Conservation (phyloP, 2,113 vertebrate species). For the Cyanistes caeruleus region DNA sequence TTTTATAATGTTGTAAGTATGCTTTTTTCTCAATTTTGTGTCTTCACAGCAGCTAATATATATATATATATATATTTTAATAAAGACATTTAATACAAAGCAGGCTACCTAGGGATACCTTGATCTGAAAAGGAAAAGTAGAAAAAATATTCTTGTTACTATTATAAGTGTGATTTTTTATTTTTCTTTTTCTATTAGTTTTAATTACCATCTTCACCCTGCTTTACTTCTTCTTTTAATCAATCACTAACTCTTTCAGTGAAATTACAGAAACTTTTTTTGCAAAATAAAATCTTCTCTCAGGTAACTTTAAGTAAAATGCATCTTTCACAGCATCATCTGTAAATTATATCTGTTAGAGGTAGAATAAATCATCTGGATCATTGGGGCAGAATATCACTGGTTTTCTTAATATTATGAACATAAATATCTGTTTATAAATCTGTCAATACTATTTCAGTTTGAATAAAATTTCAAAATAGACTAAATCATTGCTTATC, state of each 20-base stretch:
- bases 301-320: not conserved
- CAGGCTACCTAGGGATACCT: not conserved
- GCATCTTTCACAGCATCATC: not conserved
- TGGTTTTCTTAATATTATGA: not conserved
- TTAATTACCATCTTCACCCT: not conserved
- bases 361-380: not conserved
- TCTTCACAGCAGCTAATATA: not conserved
- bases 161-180: not conserved
- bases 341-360: not conserved
- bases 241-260: not conserved
- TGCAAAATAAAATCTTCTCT: not conserved
- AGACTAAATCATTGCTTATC: not conserved
- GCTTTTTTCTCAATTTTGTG: not conserved
- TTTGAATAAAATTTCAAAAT: not conserved
- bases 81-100: not conserved
- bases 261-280: not conserved
- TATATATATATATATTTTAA: not conserved
- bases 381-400: not conserved
- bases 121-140: not conserved
- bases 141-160: not conserved
- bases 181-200: too few species aligned
- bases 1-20: not conserved
- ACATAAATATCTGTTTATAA: not conserved
- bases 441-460: not conserved
- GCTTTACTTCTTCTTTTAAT: not conserved